Base-by-base conservation (phyloP, 1,140 invertebrate genomes). In the Lepidurus apus region DNA sequence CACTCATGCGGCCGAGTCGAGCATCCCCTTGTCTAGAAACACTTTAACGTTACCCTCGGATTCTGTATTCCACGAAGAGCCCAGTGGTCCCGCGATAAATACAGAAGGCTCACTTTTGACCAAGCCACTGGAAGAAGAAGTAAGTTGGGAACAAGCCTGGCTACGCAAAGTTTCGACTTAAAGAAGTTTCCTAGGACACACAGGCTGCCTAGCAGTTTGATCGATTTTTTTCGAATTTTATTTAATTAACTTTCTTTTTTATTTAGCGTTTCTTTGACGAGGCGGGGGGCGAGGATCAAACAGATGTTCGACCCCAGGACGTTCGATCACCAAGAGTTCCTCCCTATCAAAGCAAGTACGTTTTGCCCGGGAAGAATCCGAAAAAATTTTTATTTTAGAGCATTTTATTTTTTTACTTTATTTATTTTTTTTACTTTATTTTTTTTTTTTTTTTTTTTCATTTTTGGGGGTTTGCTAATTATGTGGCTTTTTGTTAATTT, bases 341-440 rank as follows among this genome's bases (percentile, higher is more conserved):
- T 65, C 53, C 53, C 53, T 65, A 65, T 21, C 53, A 65, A 21
- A 65, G 53, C 53, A 65, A 21, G 53, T 65, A 65, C 8, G 53
- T 65, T 65, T 65, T 65, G 53, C 6, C 5, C 17, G 1, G 6
- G 8, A 7, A 13, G 6, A n/a, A n/a, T n/a, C n/a, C n/a, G n/a
- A n/a, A n/a, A n/a, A n/a, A n/a, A n/a, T n/a, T n/a, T n/a, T n/a
- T n/a, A n/a, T n/a, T n/a, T n/a, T n/a, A n/a, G n/a, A n/a, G n/a
- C n/a, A n/a, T n/a, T n/a, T n/a, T n/a, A n/a, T n/a, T n/a, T n/a
- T n/a, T n/a, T n/a, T n/a, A n/a, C n/a, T n/a, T n/a, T n/a, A n/a
- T n/a, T n/a, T n/a, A n/a, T n/a, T n/a, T n/a, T n/a, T n/a, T n/a
- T n/a, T n/a, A n/a, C n/a, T n/a, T n/a, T n/a, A n/a, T n/a, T n/a